Base-by-base conservation (phyloP, 2,113 vertebrate species). In the Dissostichus mawsoni region DNA sequence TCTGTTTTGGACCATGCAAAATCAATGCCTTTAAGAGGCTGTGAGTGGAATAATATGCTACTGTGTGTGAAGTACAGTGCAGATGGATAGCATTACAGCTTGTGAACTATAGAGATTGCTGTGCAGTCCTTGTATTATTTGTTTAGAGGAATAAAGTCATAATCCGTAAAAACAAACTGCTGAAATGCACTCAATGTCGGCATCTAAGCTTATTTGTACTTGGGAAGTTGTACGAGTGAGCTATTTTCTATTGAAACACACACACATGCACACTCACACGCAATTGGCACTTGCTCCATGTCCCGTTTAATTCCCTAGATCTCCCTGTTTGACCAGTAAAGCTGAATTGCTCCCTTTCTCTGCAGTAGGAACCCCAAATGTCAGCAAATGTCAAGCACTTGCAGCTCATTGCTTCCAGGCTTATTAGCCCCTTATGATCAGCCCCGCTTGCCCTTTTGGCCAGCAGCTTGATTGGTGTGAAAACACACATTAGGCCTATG, bases 381-480 rank as follows among this genome's bases (percentile, higher is more conserved):
- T 92, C 92, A 93, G 88, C 77, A 93, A 93, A 94, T 93, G 93
- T 92, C 92, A 93, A 91, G 76, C 80, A 69, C 86, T 87, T 23
- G 29, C 79, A 86, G 82, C 72, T 85, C 85, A 90, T 87, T 74
- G 78, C 86, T 89, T 82, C 82, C 88, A 85, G 78, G 82, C 90
- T 80, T 84, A 87, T 87, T 92, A 93, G 76, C 66, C 48, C 61
- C 61, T 74, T 82, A 77, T 7, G 47, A 72, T 71, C 78, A 73
- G 63, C 67, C 44, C 72, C 6, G 25, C 69, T 81, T 88, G 90
- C 75, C 90, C 86, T 86, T 92, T 91, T 88, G 76, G 75, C 80
- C 82, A 83, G 74, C 23, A 17, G 55, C 84, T 86, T 69, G 69
- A 80, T 82, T 87, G 68, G 52, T 74, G 62, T 57, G 53, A 79